Percentiles rank a stretch among this genome's conserved stretches.
Evolutionary conservation across 2,797 vertebrate species (phyloP).

Genomic region (Myiothlypis coronata): DNA sequence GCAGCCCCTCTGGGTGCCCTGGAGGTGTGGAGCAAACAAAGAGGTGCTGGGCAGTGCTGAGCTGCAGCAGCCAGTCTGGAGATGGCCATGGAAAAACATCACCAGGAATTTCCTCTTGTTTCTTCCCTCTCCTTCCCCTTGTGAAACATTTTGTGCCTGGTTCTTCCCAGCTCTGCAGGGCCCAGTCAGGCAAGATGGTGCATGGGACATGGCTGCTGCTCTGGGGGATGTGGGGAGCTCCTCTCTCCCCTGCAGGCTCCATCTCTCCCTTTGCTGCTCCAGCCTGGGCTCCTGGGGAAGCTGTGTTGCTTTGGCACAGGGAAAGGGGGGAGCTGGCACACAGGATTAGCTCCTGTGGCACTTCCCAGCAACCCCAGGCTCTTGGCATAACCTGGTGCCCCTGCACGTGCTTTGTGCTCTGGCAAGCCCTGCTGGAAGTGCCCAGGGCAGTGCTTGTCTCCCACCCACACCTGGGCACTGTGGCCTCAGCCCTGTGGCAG

Average conservation of each 20-base stretch:
- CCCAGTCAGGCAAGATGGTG: neutral
- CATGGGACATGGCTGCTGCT: fast-evolving
- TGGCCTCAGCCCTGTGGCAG: neutral
- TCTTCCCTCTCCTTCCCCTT: neutral
- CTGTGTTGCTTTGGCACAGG: neutral
- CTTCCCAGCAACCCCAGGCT: neutral
- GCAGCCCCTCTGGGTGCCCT: neutral
- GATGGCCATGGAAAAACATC: neutral
- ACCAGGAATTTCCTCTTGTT: neutral
- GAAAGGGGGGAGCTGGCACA: neutral
- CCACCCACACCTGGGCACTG: neutral
- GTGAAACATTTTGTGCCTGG: neutral
- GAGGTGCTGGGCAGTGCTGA: neutral
- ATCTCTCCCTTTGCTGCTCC: neutral
- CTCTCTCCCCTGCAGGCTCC: neutral
- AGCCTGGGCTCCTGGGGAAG: neutral
- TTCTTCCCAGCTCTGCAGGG: neutral
- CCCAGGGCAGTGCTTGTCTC: neutral
- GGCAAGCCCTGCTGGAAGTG: neutral
- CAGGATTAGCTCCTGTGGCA: neutral
- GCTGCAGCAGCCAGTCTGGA: neutral
- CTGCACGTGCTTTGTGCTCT: neutral
- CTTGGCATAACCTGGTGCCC: neutral
- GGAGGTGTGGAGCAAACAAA: neutral
- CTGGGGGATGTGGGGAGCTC: neutral